Base-by-base conservation (phyloP, 2,888 invertebrate species). In the Mesorhabditis spiculigera region DNA sequence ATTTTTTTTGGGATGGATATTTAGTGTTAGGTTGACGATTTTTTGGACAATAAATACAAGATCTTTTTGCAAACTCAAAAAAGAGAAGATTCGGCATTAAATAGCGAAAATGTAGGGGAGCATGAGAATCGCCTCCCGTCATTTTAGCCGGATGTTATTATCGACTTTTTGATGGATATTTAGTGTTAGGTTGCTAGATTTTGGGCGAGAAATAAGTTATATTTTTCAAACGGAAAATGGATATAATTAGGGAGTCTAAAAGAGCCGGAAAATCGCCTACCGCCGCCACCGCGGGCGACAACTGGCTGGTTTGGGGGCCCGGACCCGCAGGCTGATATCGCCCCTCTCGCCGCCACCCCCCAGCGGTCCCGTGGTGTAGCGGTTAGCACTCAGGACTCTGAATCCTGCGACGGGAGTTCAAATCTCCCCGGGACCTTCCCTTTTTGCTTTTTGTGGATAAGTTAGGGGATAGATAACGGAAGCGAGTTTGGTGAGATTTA, bases 321-420 rank as follows among this genome's bases (percentile, higher is more conserved):
- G 28, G 28, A 28, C 28, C 28, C 28, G 28, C 28, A 28, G 28
- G 28, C 28, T 28, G n/a, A 13, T 10, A 50, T 13, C 8, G 58
- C 58, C 58, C n/a, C 58, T 50, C 58, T 50, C n/a, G 58, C 8
- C 58, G n/a, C 58, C 58, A 10, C n/a, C 63, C 10, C n/a, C 58
- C 58, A 10, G 58, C 58, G 58, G 58, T 50, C 58, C 58, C 58
- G 69, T 75, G 75, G 75, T 76, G 79, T 78, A 79, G 76, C 68
- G 76, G 77, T 78, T 76, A 79, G 75, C 76, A 79, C 76, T 73
- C 74, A 75, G 76, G 79, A 76, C 79, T 78, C 73, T 76, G 76
- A 76, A 76, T 76, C 77, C 79, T 76, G 77, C 75, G 77, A 79
- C 76, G 70, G 70, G 76, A 76, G 77, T 78, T 78, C 79, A 73